Evolutionary conservation across 37 sponge, comb jelly and placozoan species (phyloP), one percentile per base, ranked within the genome.

Genomic region (Haliclona indistincta): DNA sequence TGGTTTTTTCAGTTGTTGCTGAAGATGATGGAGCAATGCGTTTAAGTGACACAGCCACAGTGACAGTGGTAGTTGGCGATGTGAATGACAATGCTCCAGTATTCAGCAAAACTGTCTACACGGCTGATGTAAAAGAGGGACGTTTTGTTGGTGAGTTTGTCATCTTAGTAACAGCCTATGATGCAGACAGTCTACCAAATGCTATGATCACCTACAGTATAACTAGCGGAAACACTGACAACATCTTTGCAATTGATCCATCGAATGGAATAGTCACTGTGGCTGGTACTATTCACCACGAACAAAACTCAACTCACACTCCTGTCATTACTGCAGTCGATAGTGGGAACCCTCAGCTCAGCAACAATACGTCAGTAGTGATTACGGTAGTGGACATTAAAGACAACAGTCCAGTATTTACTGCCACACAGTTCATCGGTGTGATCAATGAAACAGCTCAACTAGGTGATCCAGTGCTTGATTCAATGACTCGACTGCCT

Each of bases 71-170:
- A 36, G 43, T 93, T 13, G 25, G 55, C 4, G 82, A 87, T 39
- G 80, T 72, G 1, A 85, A 93, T 73, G 93, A 93, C 53, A 88
- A 84, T 38, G 6, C 63, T 43, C 93, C 93, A 47, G 42, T 54
- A 10, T 93, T 93, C 68, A 23, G 42, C 20, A 5, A 33, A 10
- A 4, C 41, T 2, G 25, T 54, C 4, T 88, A 85, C 70, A 47
- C 56, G 32, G 43, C 67, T 3, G 81, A 43, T 47, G 63, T 93
- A 0, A 28, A 41, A 13, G 93, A 93, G 67, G 51, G 62, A 0
- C 68, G 77, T 1, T 41, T 64, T 22, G 19, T 75, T 33, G 80
- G 77, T 10, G 23, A 63, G 11, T 7, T 58, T n/a, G 54, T 76
- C n/a, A 74, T 91, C 13, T 19, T 68, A 51, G 74, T 86, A 1